Base-by-base conservation (phyloP, 2,888 invertebrate species). In the Odontothrips loti region DNA sequence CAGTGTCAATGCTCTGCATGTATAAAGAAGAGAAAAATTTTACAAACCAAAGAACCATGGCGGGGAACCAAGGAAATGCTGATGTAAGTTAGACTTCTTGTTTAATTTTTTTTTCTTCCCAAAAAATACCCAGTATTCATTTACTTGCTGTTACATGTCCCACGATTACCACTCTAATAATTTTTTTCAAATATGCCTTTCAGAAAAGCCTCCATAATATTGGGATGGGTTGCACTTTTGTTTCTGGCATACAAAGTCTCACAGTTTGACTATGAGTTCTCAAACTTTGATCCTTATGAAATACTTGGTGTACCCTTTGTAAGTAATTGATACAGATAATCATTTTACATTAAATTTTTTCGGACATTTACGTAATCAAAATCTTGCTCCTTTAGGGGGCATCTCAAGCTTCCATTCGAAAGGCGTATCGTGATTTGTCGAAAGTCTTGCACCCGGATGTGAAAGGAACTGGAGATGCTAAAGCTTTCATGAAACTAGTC, bases 211-310 rank as follows among this genome's bases (percentile, higher is more conserved):
- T 88, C 93, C 23, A 93, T 97, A 81, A 89, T 96, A 82, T 88
- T 91, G 83, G 97, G 97, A 85, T 97, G 97, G 97, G 89, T 93
- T 29, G 87, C 94, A 80, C 90, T 97, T 84, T 91, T 92, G 81
- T 91, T 96, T 83, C 89, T 96, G 85, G 94, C 96, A 1, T 96
- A 96, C 87, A 96, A 96, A 90, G 96, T 96, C 63, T 97, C 97
- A 0, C 96, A 97, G 87, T 96, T 98, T 89, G 98, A 99, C 87
- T 96, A 97, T 89, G 98, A 99, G 89, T 96, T 97, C 93, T 95
- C 96, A 11, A 99, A 98, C 87, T 99, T 99, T 89, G 99, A 99
- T 90, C 99, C 99, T 0, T 99, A 96, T 89, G 96, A 96, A 87
- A 98, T 99, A 86, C 90, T 99, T 82, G 95, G 94, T 80, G 91